Conservation (phyloP, 2,113 vertebrate genomes). For the Halichoeres trimaculatus region DNA sequence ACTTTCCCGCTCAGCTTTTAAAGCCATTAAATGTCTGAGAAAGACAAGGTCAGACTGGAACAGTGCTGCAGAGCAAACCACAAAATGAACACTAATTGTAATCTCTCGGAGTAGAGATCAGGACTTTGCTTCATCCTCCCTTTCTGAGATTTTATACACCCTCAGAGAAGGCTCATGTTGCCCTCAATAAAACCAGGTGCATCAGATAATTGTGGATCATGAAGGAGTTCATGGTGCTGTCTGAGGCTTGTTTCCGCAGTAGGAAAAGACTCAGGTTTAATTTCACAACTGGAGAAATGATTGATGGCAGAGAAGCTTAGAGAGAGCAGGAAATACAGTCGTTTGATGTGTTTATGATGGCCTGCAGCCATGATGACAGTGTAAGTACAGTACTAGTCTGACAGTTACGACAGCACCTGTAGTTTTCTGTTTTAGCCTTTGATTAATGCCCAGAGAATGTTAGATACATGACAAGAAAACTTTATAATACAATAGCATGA, state of each 20-base stretch:
- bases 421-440: not conserved
- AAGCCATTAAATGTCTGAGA: slow-evolving; percentile 60
- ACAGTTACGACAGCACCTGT: not conserved
- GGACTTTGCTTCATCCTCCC: not conserved
- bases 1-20: slow-evolving; percentile 32
- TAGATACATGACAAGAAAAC: not conserved
- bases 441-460: not conserved
- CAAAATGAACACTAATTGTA: slow-evolving; percentile 21
- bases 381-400: not conserved
- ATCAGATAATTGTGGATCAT: slow-evolving; percentile 9
- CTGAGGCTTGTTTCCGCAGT: not conserved
- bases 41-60: slow-evolving; percentile 56
- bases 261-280: not conserved
- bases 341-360: slow-evolving; percentile 1
- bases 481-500: not conserved
- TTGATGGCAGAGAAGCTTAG: too few species aligned
- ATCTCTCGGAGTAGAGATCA: not conserved
- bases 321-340: not conserved
- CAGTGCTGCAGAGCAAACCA: slow-evolving; percentile 3
- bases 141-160: not conserved
- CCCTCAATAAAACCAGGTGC: too few species aligned
- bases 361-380: not conserved
- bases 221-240: not conserved
- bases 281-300: not conserved
- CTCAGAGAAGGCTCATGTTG: too few species aligned